phyloP scores from a whole-genome alignment of 2,888 invertebrate species.

The Norana najaformis region DNA sequence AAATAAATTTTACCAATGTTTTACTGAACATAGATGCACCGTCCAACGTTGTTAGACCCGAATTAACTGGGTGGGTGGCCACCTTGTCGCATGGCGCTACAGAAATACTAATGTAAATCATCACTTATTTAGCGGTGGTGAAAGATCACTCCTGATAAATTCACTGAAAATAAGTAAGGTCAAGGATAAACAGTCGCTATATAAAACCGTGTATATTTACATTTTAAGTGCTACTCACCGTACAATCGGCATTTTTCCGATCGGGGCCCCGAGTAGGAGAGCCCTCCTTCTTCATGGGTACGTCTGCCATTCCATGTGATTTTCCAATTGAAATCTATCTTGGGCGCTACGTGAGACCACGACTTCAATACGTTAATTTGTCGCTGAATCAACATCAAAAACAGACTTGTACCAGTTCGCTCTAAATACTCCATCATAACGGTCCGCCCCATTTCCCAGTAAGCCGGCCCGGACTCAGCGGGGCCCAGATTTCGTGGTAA shows the following conservation, averaged over 20 bases:
- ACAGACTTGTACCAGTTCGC: background rate
- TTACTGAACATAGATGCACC: too few relatives aligned
- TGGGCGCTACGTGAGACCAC: background rate
- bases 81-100: background rate
- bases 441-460: background rate
- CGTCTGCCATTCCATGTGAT: background rate
- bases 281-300: background rate
- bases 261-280: background rate
- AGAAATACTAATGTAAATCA: too few relatives aligned
- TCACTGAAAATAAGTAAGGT: too few relatives aligned
- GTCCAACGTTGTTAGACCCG: background rate
- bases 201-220: too few relatives aligned
- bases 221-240: too few relatives aligned
- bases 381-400: background rate
- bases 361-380: background rate
- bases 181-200: too few relatives aligned
- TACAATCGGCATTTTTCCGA: background rate
- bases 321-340: background rate
- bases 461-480: background rate
- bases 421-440: slow-evolving; percentile 13
- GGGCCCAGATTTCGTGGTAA: background rate
- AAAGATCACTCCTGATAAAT: too few relatives aligned
- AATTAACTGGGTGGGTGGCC: too few relatives aligned
- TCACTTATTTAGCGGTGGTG: background rate
- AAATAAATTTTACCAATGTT: background rate